Evolutionary conservation across 2,113 vertebrate genomes (phyloP).

Genomic region (Sclerurus mexicanus): DNA sequence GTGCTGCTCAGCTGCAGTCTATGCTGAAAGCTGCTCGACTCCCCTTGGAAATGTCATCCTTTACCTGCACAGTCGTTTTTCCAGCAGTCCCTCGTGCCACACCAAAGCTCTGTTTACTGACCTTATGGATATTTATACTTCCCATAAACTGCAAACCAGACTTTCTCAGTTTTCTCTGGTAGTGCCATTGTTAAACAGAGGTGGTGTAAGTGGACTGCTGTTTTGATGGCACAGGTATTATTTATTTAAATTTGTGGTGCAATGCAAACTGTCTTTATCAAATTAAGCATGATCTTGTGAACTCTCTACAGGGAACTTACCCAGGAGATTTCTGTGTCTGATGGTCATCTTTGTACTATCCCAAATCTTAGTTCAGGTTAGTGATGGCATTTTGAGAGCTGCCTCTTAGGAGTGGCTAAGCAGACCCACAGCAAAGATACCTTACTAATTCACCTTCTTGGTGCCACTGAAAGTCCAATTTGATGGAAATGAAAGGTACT

Average conservation of each 20-base stretch:
- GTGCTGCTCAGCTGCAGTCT: not conserved
- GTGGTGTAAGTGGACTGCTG: not conserved
- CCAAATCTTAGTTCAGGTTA: not conserved
- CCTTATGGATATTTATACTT: not conserved
- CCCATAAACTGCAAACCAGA: not conserved
- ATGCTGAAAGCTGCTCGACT: not conserved
- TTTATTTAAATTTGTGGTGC: not conserved
- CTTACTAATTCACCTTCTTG: not conserved
- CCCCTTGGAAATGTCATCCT: not conserved
- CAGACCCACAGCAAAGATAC: not conserved
- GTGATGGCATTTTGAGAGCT: not conserved
- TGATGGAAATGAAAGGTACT: not conserved
- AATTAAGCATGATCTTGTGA: not conserved
- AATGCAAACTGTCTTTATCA: not conserved
- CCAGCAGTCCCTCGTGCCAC: not conserved
- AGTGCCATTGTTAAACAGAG: not conserved
- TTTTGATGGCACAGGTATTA: not conserved
- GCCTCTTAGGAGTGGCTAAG: not conserved
- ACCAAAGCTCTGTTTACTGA: not conserved
- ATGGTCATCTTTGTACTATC: not conserved
- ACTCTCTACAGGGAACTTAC: not conserved
- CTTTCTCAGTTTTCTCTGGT: not conserved
- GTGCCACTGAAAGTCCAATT: not conserved
- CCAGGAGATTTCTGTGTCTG: not conserved
- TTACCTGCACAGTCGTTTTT: not conserved